Percentiles rank a stretch among this genome's conserved stretches.
Evolutionary conservation across 2,888 invertebrate species (phyloP).

Genomic region (Orthosia incerta): DNA sequence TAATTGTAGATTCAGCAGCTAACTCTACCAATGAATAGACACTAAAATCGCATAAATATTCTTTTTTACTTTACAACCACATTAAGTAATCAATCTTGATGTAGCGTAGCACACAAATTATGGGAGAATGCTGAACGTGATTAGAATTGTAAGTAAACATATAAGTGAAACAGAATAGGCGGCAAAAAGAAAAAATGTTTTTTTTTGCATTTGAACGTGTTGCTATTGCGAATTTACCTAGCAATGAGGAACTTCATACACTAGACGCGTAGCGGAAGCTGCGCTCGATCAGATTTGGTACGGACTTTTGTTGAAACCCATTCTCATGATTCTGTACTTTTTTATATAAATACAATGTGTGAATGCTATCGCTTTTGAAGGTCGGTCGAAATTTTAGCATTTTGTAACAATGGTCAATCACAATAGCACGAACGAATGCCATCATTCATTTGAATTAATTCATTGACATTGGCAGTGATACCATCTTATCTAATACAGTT

Average conservation of each 20-base stretch:
- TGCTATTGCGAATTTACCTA: slow-evolving; percentile 25
- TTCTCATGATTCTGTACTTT: slow-evolving; percentile 47
- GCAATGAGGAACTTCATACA: slow-evolving; percentile 48
- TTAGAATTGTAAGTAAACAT: slow-evolving; percentile 28
- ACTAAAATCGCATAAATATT: slow-evolving; percentile 27
- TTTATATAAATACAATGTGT: slow-evolving; percentile 45
- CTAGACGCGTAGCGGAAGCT: slow-evolving; percentile 49
- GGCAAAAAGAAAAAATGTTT: not conserved
- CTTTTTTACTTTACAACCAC: slow-evolving; percentile 27
- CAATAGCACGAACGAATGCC: slow-evolving; percentile 48
- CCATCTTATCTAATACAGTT: slow-evolving; percentile 58
- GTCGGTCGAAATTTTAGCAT: slow-evolving; percentile 43
- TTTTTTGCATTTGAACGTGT: slow-evolving; percentile 23
- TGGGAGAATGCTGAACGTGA: slow-evolving; percentile 43
- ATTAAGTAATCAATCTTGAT: slow-evolving; percentile 36
- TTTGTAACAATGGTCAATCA: slow-evolving; percentile 54
- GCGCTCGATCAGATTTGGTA: slow-evolving; percentile 54
- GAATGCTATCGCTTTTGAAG: slow-evolving; percentile 57
- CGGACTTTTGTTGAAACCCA: slow-evolving; percentile 58
- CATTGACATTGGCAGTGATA: slow-evolving; percentile 62
- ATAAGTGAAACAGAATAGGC: slow-evolving; percentile 1
- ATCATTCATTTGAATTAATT: slow-evolving; percentile 54
- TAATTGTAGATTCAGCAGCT: slow-evolving; percentile 29
- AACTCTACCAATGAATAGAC: slow-evolving; percentile 4
- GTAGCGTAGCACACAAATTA: slow-evolving; percentile 52